Conservation (phyloP, 1,140 invertebrate genomes). For the Physella acuta region DNA sequence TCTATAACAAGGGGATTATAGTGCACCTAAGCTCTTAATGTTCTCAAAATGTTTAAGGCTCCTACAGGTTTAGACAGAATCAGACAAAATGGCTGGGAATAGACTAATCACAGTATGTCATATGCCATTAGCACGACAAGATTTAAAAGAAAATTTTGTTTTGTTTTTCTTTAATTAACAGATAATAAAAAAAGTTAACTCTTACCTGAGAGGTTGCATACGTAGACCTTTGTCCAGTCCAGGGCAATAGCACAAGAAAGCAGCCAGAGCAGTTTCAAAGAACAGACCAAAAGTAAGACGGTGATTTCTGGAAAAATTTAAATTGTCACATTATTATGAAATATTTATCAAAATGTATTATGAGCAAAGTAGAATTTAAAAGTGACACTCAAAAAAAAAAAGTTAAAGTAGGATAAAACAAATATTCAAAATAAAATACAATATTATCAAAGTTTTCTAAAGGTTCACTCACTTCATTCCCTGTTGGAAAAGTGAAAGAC, state of each 20-base stretch:
- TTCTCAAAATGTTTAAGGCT: too few species aligned
- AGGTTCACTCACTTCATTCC: conserved; percentile 89
- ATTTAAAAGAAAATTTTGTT: neutral
- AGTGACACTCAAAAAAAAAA: neutral
- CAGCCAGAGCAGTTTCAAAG: conserved; percentile 40
- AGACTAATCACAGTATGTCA: too few species aligned
- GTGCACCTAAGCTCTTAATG: too few species aligned
- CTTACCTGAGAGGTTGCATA: conserved; percentile 61
- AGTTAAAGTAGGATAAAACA: neutral
- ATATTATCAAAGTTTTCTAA: neutral
- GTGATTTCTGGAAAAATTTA: conserved; percentile 53
- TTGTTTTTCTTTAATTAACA: neutral
- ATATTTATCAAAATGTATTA: too few species aligned
- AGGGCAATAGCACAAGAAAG: conserved; percentile 56
- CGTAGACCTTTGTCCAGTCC: conserved; percentile 46
- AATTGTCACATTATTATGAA: too few species aligned
- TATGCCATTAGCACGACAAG: too few species aligned
- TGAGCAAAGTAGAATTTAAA: neutral
- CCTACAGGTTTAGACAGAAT: too few species aligned
- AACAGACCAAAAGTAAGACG: conserved; percentile 61
- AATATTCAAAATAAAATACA: neutral
- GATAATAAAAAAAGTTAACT: neutral
- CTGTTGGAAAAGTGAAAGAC: conserved; percentile 94
- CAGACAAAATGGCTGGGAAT: too few species aligned
- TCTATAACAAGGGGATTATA: too few species aligned